phyloP scores from a whole-genome alignment of 2,888 invertebrate species.

The Conistra vaccinii region DNA sequence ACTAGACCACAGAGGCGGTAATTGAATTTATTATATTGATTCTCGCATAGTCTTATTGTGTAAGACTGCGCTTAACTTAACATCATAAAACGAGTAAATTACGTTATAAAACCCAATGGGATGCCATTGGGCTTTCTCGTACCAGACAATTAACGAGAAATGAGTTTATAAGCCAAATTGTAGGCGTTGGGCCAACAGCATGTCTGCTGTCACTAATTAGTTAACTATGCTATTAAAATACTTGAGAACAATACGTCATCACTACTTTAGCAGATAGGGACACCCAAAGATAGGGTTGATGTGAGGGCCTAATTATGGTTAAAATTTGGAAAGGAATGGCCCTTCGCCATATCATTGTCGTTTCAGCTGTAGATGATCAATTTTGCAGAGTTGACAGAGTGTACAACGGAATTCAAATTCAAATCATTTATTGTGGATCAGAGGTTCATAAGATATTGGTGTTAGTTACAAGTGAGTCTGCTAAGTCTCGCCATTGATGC shows the following conservation, averaged over 20 bases:
- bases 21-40: neutral
- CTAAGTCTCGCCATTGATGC: too few relatives aligned
- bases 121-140: neutral
- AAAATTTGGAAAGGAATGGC: too few relatives aligned
- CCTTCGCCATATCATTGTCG: too few relatives aligned
- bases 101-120: too few relatives aligned
- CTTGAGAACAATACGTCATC: constrained; percentile 29
- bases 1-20: too few relatives aligned
- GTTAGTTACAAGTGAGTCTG: too few relatives aligned
- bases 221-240: constrained; percentile 38
- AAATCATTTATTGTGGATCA: too few relatives aligned
- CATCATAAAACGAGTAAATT: neutral
- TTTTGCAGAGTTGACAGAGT: neutral
- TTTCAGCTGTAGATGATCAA: neutral
- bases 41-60: neutral
- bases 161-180: neutral
- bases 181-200: constrained; percentile 25
- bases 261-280: neutral
- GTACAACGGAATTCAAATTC: too few relatives aligned
- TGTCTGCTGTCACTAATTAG: constrained; percentile 29
- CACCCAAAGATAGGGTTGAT: neutral
- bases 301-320: neutral
- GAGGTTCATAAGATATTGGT: too few relatives aligned
- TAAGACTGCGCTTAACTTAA: neutral
- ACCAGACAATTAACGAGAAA: constrained; percentile 19